Conservation (phyloP, 2,888 invertebrate species). For the Horisme vitalbata region DNA sequence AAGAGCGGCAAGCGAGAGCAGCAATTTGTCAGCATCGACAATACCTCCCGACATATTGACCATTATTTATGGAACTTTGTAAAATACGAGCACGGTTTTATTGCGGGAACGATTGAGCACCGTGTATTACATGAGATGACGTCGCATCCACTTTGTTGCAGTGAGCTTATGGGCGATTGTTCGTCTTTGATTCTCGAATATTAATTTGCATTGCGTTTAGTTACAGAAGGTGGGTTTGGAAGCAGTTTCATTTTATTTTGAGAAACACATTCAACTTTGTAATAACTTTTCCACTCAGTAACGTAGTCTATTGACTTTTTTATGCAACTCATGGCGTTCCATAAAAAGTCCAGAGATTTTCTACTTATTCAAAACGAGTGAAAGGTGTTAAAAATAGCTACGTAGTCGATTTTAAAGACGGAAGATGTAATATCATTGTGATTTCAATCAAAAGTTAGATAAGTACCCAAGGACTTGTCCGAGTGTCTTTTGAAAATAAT, state of each 20-base stretch:
- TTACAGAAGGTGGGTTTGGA: constrained; percentile 36
- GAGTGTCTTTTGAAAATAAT: too few species aligned
- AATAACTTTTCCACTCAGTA: neutral
- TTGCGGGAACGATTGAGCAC: constrained; percentile 75
- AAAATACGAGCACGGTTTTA: constrained; percentile 72
- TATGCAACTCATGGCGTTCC: too few species aligned
- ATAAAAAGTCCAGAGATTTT: too few species aligned
- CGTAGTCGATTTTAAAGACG: too few species aligned
- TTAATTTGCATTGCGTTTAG: constrained; percentile 16
- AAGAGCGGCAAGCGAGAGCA: constrained; percentile 72
- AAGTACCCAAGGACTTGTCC: too few species aligned
- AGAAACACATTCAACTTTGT: neutral
- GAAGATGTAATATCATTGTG: too few species aligned
- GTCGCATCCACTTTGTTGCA: constrained; percentile 64
- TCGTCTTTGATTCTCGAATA: constrained; percentile 23
- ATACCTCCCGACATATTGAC: constrained; percentile 78
- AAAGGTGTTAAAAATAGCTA: too few species aligned
- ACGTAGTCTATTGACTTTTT: too few species aligned
- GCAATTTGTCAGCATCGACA: constrained; percentile 82
- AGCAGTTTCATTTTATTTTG: neutral
- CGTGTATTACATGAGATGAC: constrained; percentile 75
- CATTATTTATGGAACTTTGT: constrained; percentile 80
- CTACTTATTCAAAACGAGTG: too few species aligned
- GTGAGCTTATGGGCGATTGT: constrained; percentile 40
- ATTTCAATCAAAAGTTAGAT: too few species aligned